Evolutionary conservation across 1,140 invertebrate species (phyloP), one percentile per base, ranked within the genome.

Genomic region (Bicyclus anynana): DNA sequence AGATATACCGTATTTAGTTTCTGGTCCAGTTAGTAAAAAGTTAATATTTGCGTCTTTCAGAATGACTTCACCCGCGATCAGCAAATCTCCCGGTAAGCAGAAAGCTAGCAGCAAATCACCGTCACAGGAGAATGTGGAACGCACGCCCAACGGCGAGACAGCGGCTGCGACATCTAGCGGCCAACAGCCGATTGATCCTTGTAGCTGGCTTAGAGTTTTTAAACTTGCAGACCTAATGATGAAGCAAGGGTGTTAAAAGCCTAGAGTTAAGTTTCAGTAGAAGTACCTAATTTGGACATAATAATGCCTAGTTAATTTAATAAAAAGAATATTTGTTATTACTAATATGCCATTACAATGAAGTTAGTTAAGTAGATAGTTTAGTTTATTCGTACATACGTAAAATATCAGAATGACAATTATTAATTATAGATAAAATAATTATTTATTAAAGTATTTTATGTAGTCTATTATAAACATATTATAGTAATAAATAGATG

Each of bases 141-240:
- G 67, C 9, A 53, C 69, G 13, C 58, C 65, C 0, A 56, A 42
- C n/a, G 52, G 58, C 9, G 63, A 70, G 21, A 38, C 60, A 6
- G n/a, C 65, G 6, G 16, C 59, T 9, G 26, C 61, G 10, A 44
- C 67, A n/a, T 48, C 62, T 10, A 55, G 5, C 27, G 44, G 53
- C 2, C 62, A 26, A 50, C 66, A 13, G 21, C 62, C 23, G 37
- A 26, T 64, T 0, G 82, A 84, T 13, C 53, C 68, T 0, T 82
- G 83, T 56, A 77, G 80, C 46, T 90, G 89, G 87, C 82, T 90
- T 64, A 74, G 90, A 40, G 86, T 91, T 47, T 91, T 91, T 62
- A 91, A 90, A 72, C 74, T 91, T 16, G 90, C 89, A 9, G 89
- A 90, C 65, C 75, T 91, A 46, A 84, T 91, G 69, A 91, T 89